Conservation (phyloP, 1,140 invertebrate species). For the Orius insidiosus region DNA sequence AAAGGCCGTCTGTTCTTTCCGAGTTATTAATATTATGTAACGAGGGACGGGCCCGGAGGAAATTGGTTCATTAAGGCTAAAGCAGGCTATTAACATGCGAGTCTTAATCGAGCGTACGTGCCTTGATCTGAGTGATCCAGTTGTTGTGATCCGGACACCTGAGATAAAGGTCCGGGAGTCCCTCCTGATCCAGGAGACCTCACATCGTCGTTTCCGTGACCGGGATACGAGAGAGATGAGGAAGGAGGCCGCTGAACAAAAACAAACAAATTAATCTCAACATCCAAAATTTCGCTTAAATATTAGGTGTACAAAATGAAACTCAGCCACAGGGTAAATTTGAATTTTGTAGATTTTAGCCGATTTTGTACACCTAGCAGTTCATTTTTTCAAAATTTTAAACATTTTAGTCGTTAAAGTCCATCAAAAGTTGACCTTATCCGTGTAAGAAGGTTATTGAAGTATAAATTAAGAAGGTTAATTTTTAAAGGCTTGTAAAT, state of each 20-base stretch:
- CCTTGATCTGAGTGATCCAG: conserved; percentile 88
- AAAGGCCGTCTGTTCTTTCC: neutral
- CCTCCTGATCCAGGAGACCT: conserved; percentile 78
- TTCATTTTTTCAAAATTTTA: no score
- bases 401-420: no score
- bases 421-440: no score
- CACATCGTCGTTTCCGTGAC: conserved; percentile 80
- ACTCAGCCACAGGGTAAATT: no score
- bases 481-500: no score
- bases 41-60: conserved; percentile 3
- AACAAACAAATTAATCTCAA: no score
- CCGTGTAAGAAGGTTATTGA: no score
- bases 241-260: conserved; percentile 78
- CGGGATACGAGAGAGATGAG: conserved; percentile 80
- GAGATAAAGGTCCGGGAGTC: conserved; percentile 80
- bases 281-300: no score
- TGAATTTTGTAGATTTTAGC: no score
- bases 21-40: conserved; percentile 9
- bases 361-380: no score
- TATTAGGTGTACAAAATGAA: no score
- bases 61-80: conserved; percentile 9
- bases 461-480: no score
- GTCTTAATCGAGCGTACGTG: conserved; percentile 7
- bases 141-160: conserved; percentile 68
- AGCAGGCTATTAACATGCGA: conserved; percentile 7